Conservation (phyloP, 2,113 vertebrate species). For the Acanthisitta chloris region DNA sequence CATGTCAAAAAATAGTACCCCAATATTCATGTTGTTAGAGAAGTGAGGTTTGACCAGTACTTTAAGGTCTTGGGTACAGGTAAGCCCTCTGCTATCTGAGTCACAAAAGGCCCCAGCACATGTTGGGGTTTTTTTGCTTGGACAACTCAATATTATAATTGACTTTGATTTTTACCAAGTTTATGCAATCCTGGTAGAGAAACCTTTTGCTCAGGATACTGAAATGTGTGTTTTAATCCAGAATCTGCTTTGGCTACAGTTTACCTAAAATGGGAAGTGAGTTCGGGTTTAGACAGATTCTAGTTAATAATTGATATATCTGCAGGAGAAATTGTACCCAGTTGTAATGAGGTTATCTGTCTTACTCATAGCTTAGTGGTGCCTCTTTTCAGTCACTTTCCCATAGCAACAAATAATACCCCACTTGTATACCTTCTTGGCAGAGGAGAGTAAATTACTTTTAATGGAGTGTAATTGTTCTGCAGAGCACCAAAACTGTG, state of each 20-base stretch:
- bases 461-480: not conserved
- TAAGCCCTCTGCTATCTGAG: not conserved
- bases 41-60: not conserved
- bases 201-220: accelerated
- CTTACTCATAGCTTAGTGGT: not conserved
- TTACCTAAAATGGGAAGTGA: not conserved
- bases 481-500: not conserved
- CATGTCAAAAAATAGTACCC: not conserved
- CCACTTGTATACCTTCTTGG: not conserved
- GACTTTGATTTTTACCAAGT: not conserved
- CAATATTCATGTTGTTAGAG: not conserved
- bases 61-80: not conserved
- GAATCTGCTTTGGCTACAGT: not conserved
- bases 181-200: not conserved
- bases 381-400: not conserved
- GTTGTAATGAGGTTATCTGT: not conserved
- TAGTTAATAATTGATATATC: not conserved
- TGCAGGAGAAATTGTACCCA: not conserved
- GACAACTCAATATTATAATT: accelerated
- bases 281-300: not conserved
- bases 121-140: accelerated
- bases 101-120: not conserved
- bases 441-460: not conserved
- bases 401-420: not conserved
- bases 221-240: not conserved